phyloP scores from a whole-genome alignment of 1,140 invertebrate species.

The Cydia fagiglandana region DNA sequence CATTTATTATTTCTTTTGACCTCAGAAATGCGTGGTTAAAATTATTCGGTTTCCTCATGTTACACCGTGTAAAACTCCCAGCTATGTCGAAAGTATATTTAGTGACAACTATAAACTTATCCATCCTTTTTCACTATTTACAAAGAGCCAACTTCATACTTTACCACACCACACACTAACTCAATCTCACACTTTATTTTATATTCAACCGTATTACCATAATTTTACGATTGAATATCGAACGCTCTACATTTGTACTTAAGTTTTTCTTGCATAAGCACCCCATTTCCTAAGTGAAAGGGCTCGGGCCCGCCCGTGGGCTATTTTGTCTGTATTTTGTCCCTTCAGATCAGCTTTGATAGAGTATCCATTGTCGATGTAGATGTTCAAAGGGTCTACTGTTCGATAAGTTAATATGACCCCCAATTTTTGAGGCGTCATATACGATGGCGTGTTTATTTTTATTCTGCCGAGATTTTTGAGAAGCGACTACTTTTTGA shows the following conservation, averaged over 20 bases:
- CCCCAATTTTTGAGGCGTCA: conserved; percentile 1
- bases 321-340: conserved; percentile 20
- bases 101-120: conserved; percentile 6
- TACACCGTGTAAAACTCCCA: too few relatives aligned
- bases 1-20: too few relatives aligned
- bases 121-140: background rate
- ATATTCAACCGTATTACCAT: background rate
- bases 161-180: background rate
- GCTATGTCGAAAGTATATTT: background rate
- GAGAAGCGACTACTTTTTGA: too few relatives aligned
- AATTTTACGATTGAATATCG: background rate
- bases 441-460: background rate
- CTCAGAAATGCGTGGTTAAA: too few relatives aligned
- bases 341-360: conserved; percentile 27
- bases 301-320: conserved; percentile 6
- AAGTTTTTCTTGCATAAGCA: background rate
- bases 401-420: conserved; percentile 16
- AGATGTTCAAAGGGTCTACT: conserved; percentile 5
- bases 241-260: background rate
- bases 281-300: conserved; percentile 6
- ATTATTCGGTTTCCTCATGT: too few relatives aligned
- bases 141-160: conserved; percentile 3
- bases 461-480: too few relatives aligned
- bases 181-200: background rate
- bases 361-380: conserved; percentile 18